Conservation (phyloP, 2,797 vertebrate species). For the Coilia nasus region DNA sequence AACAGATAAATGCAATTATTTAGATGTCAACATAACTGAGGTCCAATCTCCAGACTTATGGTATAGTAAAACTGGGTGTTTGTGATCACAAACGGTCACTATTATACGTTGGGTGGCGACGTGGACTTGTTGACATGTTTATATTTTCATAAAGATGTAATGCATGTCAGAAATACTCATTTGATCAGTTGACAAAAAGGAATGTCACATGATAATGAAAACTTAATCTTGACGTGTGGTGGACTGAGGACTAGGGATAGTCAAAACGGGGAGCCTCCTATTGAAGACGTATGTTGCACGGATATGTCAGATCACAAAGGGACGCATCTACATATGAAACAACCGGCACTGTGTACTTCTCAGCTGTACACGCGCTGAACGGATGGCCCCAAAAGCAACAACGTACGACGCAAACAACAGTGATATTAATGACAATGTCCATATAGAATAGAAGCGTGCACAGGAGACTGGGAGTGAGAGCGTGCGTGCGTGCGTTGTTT, state of each 20-base stretch:
- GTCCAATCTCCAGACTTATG: not conserved
- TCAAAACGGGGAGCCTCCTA: slow-evolving; percentile 51
- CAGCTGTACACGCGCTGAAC: slow-evolving; percentile 44
- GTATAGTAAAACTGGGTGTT: not conserved
- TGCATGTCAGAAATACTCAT: slow-evolving; percentile 27
- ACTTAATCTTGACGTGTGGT: slow-evolving; percentile 47
- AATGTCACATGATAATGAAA: slow-evolving; percentile 39
- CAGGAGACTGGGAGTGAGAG: not conserved
- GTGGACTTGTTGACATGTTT: slow-evolving; percentile 8
- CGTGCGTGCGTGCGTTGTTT: not conserved
- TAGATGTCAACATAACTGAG: not conserved
- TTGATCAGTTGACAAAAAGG: slow-evolving; percentile 33
- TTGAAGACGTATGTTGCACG: slow-evolving; percentile 51
- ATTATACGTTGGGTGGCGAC: not conserved
- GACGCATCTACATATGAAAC: slow-evolving; percentile 49
- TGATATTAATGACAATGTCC: slow-evolving; percentile 42
- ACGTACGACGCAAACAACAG: slow-evolving; percentile 43
- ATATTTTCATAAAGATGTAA: slow-evolving; percentile 32
- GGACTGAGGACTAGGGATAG: slow-evolving; percentile 60
- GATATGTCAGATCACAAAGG: slow-evolving; percentile 49
- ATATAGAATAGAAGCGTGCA: slow-evolving; percentile 19
- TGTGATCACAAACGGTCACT: not conserved
- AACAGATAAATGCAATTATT: not conserved
- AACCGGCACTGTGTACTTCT: slow-evolving; percentile 41
- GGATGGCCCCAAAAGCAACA: slow-evolving; percentile 42